Evolutionary conservation across 2,113 vertebrate species (phyloP), one percentile per base, ranked within the genome.

Genomic region (Petroica traversi): DNA sequence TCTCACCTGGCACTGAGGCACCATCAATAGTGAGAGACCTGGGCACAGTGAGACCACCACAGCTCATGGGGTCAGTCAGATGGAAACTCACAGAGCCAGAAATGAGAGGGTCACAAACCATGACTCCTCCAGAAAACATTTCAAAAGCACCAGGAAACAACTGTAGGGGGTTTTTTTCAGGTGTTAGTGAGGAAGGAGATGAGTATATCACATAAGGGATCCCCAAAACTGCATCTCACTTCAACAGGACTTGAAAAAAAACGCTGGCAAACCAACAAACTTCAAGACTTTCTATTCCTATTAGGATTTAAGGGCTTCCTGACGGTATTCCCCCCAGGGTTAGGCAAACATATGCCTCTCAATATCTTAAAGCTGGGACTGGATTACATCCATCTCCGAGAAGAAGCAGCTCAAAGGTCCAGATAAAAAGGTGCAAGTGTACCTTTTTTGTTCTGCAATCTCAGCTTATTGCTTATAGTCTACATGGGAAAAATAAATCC

Each of bases 401-500:
- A 85, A 85, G 46, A 11, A 66, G 52, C 41, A 85, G 36, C 75
- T 94, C 85, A 88, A 80, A 93, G 43, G 40, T 71, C 72, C 68
- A 43, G 36, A 52, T 36, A 66, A 90, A 55, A 86, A 95, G 63
- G 34, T 29, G 23, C 8, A 74, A 83, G 31, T 1, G 0, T 52
- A 88, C 34, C 59, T 46, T 55, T 73, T 67, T 45, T 59, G 51
- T 85, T 85, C 59, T 71, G 85, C 78, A 86, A 10, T 83, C 79
- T 94, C 92, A 93, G 51, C 28, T 96, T 83, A 92, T 88, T 93
- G 71, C 63, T 93, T 87, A 87, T n/a, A 78, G 91, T 79, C 87
- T 95, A 66, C 85, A 66, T 48, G 88, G 92, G 93, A 83, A 93
- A 95, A 93, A 96, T 95, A 91, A 94, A 95, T 94, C 92, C 82